These are phyloP conservation scores for Euwallacea similis DNA, from an alignment of 1,140 invertebrate species.

Conservation along the genomic window DNA sequence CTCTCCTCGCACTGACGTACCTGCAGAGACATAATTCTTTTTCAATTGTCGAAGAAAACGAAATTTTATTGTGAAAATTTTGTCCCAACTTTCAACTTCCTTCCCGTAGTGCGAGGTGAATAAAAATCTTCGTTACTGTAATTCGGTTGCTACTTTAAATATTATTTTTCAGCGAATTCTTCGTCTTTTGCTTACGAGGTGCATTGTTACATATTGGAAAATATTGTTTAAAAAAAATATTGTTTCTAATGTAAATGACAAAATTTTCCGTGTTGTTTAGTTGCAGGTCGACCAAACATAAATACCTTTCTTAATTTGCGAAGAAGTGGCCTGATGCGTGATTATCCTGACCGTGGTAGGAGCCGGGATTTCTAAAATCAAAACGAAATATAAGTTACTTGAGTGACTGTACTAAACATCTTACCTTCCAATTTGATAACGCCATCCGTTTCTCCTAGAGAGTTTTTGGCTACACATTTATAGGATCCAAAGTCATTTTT, in stretches of 20 bases:
- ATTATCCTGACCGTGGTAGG: conserved; percentile 50
- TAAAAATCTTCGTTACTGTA: conserved; percentile 11
- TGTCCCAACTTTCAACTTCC: conserved; percentile 21
- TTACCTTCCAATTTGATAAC: conserved; percentile 90
- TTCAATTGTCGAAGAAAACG: conserved; percentile 34
- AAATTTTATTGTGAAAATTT: conserved; percentile 29
- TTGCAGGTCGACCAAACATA: neutral
- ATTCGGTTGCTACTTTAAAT: conserved; percentile 18
- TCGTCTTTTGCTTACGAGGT: neutral
- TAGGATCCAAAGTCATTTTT: conserved; percentile 83
- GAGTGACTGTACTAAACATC: neutral
- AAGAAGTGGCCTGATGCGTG: conserved; percentile 43
- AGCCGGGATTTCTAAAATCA: conserved; percentile 52
- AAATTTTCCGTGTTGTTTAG: no score
- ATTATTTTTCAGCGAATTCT: conserved; percentile 5
- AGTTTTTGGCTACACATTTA: conserved; percentile 93
- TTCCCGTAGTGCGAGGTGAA: conserved; percentile 6
- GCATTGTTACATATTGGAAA: neutral
- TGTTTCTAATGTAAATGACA: neutral
- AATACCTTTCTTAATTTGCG: conserved; percentile 51
- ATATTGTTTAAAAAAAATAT: no score
- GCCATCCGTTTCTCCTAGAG: conserved; percentile 88
- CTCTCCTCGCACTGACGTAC: conserved; percentile 34
- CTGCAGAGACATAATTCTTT: conserved; percentile 32
- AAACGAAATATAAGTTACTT: neutral